Conservation (phyloP, 2,113 vertebrate genomes). For the Protomyctophum bolini region DNA sequence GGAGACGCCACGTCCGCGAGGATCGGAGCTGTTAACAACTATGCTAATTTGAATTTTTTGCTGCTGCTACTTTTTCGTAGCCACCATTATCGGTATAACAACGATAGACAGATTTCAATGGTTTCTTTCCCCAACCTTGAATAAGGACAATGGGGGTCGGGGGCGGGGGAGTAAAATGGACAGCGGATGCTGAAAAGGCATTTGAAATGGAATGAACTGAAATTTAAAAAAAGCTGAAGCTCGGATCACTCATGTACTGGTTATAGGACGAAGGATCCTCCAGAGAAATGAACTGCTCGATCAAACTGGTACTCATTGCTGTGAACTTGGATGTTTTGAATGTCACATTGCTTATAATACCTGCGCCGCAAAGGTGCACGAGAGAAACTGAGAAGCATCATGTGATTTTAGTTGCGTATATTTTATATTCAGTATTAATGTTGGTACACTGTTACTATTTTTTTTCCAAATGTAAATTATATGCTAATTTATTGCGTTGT, state of each 20-base stretch:
- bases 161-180: conserved; percentile 7
- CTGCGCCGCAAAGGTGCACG: conserved; percentile 85
- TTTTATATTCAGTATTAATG: conserved; percentile 99
- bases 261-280: conserved; percentile 57
- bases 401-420: conserved; percentile 94
- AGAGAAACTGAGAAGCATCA: conserved; percentile 79
- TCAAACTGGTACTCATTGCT: conserved; percentile 78
- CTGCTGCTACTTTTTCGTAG: conserved; percentile 84
- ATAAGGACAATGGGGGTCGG: conserved; percentile 25
- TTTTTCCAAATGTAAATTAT: conserved; percentile 97
- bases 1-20: conserved; percentile 36
- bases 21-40: conserved; percentile 60
- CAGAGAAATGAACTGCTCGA: conserved; percentile 47
- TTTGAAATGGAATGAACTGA: conserved; percentile 29
- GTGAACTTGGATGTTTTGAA: conserved; percentile 86
- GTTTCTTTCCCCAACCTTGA: conserved; percentile 39
- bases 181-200: conserved; percentile 39
- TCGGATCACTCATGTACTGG: conserved; percentile 67
- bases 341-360: conserved; percentile 89
- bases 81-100: conserved; percentile 63
- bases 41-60: conserved; percentile 74
- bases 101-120: conserved; percentile 64
- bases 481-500: conserved; percentile 99
- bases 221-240: conserved; percentile 29
- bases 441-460: conserved; percentile 97